Conservation (phyloP, 2,888 invertebrate genomes). For the Parasteatoda lunata region DNA sequence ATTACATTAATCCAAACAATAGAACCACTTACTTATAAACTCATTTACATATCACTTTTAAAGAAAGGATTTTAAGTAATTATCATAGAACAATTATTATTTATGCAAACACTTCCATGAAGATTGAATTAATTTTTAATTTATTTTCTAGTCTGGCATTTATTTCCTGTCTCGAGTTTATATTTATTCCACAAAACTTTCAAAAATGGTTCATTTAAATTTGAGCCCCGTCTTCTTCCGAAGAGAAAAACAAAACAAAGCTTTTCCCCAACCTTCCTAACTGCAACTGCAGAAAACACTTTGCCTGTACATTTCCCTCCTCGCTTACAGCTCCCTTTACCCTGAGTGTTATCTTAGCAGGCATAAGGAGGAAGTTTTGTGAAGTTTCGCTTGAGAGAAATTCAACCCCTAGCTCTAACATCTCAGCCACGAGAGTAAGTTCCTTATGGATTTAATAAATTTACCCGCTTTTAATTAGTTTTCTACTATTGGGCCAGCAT, state of each 20-base stretch:
- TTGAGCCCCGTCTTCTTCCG: not conserved
- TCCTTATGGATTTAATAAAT: constrained; percentile 68
- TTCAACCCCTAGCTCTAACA: constrained; percentile 1
- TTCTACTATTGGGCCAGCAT: constrained; percentile 48
- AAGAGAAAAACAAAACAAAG: not conserved
- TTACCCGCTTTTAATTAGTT: constrained; percentile 67
- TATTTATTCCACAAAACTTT: no score
- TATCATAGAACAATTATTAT: no score
- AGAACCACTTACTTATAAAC: no score
- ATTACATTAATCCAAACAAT: no score
- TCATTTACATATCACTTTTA: no score
- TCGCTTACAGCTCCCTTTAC: constrained; percentile 23
- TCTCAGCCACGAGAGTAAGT: constrained; percentile 10
- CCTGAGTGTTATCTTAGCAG: constrained; percentile 58
- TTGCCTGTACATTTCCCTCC: constrained; percentile 15
- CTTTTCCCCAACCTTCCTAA: not conserved
- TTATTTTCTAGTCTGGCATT: no score
- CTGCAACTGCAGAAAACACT: constrained; percentile 5
- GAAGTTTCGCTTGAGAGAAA: constrained; percentile 31
- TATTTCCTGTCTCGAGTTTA: no score
- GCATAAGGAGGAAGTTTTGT: constrained; percentile 45
- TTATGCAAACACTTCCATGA: no score
- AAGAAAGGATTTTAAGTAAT: no score
- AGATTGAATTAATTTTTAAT: no score
- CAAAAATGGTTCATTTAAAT: no score